Conservation (phyloP, 2,797 vertebrate genomes). For the Perodicticus potto region DNA sequence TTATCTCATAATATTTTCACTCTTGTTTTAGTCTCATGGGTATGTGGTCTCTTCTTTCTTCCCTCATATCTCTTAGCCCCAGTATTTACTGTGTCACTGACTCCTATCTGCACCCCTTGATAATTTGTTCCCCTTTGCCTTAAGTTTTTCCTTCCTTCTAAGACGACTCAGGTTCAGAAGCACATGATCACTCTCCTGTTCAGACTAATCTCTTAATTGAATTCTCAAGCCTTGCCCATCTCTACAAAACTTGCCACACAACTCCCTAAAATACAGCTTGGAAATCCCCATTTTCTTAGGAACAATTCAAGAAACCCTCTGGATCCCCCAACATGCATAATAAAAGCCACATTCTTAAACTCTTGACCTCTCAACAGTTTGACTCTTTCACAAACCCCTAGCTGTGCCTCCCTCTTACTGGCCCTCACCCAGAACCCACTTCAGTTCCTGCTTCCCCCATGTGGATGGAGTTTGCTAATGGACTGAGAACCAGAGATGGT, state of each 20-base stretch:
- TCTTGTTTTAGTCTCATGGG: neutral
- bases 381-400: neutral
- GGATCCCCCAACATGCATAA: neutral
- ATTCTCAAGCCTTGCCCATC: neutral
- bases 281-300: slow-evolving; percentile 4
- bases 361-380: neutral
- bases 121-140: slow-evolving; percentile 32
- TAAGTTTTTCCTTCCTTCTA: neutral
- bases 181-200: neutral
- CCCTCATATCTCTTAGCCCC: neutral
- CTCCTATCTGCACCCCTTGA: neutral
- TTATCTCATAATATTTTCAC: neutral
- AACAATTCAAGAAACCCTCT: neutral
- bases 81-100: neutral
- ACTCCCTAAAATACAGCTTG: neutral
- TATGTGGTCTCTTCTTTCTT: neutral
- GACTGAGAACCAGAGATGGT: neutral
- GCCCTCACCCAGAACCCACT: neutral
- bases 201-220: slow-evolving; percentile 50
- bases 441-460: neutral
- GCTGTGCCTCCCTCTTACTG: accelerated
- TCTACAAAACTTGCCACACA: neutral
- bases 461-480: neutral
- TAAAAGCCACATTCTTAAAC: neutral
- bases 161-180: neutral